These are phyloP conservation scores for Sinella curviseta DNA, from an alignment of 1,140 invertebrate species.

Conservation along the genomic window DNA sequence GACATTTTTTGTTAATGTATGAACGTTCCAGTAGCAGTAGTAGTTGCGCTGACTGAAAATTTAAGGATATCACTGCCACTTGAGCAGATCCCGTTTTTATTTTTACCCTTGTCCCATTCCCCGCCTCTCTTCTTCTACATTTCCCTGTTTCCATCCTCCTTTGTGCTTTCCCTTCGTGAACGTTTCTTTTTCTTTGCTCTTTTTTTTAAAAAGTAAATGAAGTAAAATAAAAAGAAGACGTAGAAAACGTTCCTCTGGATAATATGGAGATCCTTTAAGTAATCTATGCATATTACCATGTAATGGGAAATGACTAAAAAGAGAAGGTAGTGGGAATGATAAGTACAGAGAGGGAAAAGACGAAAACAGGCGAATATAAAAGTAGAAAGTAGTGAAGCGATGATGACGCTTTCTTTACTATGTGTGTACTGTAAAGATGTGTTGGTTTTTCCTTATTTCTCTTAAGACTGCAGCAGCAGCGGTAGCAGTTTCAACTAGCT, in stretches of 20 bases:
- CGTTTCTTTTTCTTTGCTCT: slow-evolving; percentile 14
- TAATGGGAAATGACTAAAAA: background rate
- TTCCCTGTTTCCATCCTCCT: background rate
- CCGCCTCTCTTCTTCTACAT: background rate
- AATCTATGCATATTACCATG: slow-evolving; percentile 14
- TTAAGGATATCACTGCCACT: slow-evolving; percentile 1
- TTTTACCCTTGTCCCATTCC: background rate
- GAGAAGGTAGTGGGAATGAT: background rate
- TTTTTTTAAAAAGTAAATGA: slow-evolving; percentile 13
- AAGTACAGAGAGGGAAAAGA: too few species aligned
- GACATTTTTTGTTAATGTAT: background rate
- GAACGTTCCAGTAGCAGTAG: too few species aligned
- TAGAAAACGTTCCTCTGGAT: too few species aligned
- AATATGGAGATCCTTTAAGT: background rate
- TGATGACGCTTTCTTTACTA: background rate
- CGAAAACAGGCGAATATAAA: too few species aligned
- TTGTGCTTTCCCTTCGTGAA: background rate
- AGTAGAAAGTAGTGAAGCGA: too few species aligned
- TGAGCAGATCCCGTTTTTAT: background rate
- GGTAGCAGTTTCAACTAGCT: background rate
- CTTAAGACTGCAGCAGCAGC: background rate
- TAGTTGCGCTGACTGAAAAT: background rate
- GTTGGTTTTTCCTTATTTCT: too few species aligned
- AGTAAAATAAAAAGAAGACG: slow-evolving; percentile 10
- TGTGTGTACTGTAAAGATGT: background rate